These are phyloP conservation scores for Clivina fossor DNA, from an alignment of 2,888 invertebrate species.

Conservation along the genomic window DNA sequence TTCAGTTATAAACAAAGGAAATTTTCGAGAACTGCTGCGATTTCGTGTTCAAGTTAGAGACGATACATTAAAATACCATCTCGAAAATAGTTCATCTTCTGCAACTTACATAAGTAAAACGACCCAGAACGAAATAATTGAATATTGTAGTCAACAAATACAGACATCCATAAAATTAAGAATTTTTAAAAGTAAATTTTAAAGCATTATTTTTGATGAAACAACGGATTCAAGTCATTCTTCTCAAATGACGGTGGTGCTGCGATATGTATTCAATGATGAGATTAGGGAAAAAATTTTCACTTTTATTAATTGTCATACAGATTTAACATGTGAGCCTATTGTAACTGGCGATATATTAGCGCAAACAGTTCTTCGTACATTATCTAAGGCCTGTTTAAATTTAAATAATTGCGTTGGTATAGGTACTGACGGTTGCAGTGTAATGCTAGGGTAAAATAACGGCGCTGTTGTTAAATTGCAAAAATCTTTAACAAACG, in stretches of 20 bases:
- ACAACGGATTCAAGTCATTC: conserved; percentile 3
- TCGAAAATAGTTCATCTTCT: not conserved
- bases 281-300: not conserved
- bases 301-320: conserved; percentile 2
- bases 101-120: conserved; percentile 7
- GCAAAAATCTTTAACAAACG: no score
- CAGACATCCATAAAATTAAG: not conserved
- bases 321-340: conserved; percentile 1
- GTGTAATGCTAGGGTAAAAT: no score
- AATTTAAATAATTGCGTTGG: not conserved
- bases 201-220: conserved; percentile 3
- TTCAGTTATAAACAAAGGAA: no score
- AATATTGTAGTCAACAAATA: not conserved
- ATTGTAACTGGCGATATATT: not conserved
- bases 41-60: not conserved
- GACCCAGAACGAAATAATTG: conserved; percentile 1
- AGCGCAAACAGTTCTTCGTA: conserved; percentile 4
- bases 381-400: no score
- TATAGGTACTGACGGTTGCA: no score
- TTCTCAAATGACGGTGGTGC: no score
- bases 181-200: conserved; percentile 3
- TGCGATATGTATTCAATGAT: not conserved
- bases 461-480: no score
- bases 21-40: not conserved
- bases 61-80: not conserved